A percentile compares a stretch with the other conserved stretches of the same genome.
phyloP scores from a whole-genome alignment of 2,888 invertebrate genomes.

The Trachelus tabidus region DNA sequence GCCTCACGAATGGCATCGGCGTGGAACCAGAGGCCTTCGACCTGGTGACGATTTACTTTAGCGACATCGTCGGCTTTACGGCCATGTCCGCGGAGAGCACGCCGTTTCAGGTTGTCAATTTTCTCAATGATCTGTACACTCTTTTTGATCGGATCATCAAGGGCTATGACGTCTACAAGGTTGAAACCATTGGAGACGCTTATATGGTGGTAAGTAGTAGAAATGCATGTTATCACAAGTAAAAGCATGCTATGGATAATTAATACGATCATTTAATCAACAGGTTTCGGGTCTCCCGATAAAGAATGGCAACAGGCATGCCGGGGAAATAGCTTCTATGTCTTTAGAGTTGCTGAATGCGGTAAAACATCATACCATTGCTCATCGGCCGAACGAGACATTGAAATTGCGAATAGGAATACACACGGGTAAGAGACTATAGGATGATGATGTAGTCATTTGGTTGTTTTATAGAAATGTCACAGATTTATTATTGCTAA shows the following conservation, averaged over 20 bases:
- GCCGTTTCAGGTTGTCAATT: conserved; percentile 92
- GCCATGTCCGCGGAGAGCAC: conserved; percentile 95
- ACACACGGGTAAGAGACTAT: conserved; percentile 77
- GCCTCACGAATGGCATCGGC: conserved; percentile 87
- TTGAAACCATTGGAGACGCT: conserved; percentile 92
- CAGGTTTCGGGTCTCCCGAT: conserved; percentile 91
- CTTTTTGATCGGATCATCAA: conserved; percentile 96
- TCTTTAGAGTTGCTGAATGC: conserved; percentile 87
- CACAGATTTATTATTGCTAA: neutral
- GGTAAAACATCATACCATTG: conserved; percentile 87
- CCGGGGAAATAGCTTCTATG: conserved; percentile 95
- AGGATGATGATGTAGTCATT: conserved; percentile 10
- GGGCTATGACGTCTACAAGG: conserved; percentile 98
- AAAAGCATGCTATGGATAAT: neutral
- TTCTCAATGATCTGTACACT: conserved; percentile 97
- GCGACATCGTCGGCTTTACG: conserved; percentile 97
- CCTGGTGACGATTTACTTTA: conserved; percentile 95
- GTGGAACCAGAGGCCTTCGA: conserved; percentile 95
- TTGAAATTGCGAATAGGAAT: conserved; percentile 92
- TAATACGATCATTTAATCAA: neutral
- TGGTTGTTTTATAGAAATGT: neutral
- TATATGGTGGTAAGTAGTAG: conserved; percentile 76
- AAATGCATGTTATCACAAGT: neutral
- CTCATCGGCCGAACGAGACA: conserved; percentile 89
- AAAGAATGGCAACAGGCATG: conserved; percentile 86